Base-by-base conservation (phyloP, 2,797 vertebrate species). In the Pantherophis alleghaniensis region DNA sequence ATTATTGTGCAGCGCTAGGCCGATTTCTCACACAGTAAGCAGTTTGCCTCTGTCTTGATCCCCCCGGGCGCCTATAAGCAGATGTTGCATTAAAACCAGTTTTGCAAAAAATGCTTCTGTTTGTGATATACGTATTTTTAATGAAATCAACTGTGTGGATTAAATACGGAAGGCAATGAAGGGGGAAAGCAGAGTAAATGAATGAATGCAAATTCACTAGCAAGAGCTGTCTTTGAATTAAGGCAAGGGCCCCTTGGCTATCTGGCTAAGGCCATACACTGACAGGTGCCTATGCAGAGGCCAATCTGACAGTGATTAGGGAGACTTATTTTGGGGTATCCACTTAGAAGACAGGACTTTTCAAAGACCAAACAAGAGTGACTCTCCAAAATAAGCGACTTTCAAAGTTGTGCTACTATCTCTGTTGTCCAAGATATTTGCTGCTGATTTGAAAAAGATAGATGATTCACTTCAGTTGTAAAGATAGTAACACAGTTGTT, bases 101-200 rank as follows among this genome's bases (percentile, higher is more conserved):
- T 97, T 95, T 94, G 96, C 95, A 97, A 96, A 74, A 66, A 97
- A 96, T 93, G 96, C 95, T 95, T 97, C 95, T 63, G 92, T 95
- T 90, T 37, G 96, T 96, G 96, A 96, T 96, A 96, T 95, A 97
- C 96, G 97, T 97, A 97, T 98, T 97, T 98, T 97, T 97, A 97
- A 97, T 97, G 96, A 90, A 95, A 97, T 94, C 96, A 95, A 94
- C 93, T 89, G 95, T 94, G 53, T 42, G 55, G 74, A 88, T 92
- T 95, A 95, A 93, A 93, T 93, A 92, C 93, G 4, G 13, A 7
- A 42, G 56, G 12, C n/a, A n/a, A 20, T 22, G 55, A 95, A 97
- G 53, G 63, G 10, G 69, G 96, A 96, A 92, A 94, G 95, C 94
- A 95, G 93, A 95, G 96, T 32, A 37, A 95, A 95, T 93, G 92